Conservation (phyloP, 2,113 vertebrate genomes). For the Epinephelus lanceolatus region DNA sequence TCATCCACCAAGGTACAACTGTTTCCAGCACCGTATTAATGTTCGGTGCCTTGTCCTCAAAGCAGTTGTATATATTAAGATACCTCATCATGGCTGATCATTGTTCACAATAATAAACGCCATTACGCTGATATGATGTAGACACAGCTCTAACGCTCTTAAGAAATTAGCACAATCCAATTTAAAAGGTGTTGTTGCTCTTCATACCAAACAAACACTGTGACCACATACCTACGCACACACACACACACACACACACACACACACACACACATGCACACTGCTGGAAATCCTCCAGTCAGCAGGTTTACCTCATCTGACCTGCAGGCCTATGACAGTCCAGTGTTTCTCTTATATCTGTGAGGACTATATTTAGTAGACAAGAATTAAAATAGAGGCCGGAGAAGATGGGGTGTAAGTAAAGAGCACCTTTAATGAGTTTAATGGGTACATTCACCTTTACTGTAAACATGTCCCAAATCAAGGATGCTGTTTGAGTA, state of each 20-base stretch:
- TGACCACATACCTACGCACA: background rate
- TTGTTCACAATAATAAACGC: background rate
- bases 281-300: background rate
- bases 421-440: background rate
- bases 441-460: background rate
- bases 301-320: constrained; percentile 6
- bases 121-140: background rate
- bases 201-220: background rate
- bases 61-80: background rate
- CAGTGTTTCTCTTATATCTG: background rate
- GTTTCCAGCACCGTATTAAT: background rate
- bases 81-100: background rate
- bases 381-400: background rate
- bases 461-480: background rate
- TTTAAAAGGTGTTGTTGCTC: constrained; percentile 41
- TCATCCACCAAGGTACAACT: background rate
- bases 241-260: constrained; percentile 17
- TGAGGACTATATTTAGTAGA: background rate
- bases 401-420: background rate
- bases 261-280: constrained; percentile 5
- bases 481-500: background rate
- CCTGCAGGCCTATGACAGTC: background rate
- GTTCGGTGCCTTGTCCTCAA: background rate
- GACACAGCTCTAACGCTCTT: constrained; percentile 37
- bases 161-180: constrained; percentile 63